A percentile compares a stretch with the other conserved stretches of the same genome.
Evolutionary conservation across 1,140 invertebrate genomes (phyloP).

Genomic region (Ericerus pela): DNA sequence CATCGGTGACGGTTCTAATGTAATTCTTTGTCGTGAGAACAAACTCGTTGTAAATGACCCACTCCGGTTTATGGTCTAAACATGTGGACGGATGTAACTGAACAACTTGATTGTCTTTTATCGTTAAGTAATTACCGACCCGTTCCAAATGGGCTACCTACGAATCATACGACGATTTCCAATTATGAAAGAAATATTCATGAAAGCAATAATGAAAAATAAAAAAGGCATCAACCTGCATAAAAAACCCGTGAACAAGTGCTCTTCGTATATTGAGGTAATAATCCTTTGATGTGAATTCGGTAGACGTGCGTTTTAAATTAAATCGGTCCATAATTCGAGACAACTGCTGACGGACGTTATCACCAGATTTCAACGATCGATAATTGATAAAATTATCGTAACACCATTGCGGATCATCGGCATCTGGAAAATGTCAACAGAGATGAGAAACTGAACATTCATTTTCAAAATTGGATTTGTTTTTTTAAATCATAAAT

Average conservation of each 20-base stretch:
- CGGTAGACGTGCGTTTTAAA: conserved; percentile 86
- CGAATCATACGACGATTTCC: conserved; percentile 10
- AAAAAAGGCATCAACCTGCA: conserved; percentile 65
- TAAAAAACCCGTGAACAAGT: conserved; percentile 94
- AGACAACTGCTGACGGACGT: conserved; percentile 65
- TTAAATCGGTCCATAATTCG: conserved; percentile 86
- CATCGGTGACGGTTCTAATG: conserved; percentile 95
- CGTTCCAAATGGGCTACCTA: conserved; percentile 88
- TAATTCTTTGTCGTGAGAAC: conserved; percentile 99
- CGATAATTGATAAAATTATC: conserved; percentile 99
- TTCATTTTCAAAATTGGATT: too few species aligned
- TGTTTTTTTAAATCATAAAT: too few species aligned
- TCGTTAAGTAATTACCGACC: conserved; percentile 92
- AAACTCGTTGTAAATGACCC: conserved; percentile 99
- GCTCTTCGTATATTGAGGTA: conserved; percentile 98
- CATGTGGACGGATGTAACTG: conserved; percentile 97
- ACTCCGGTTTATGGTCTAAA: conserved; percentile 97
- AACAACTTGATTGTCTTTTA: conserved; percentile 98
- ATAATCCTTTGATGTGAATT: conserved; percentile 96
- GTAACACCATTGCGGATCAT: conserved; percentile 97
- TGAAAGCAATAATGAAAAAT: too few species aligned
- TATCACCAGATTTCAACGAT: conserved; percentile 85
- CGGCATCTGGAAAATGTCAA: conserved; percentile 43
- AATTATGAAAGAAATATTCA: background rate
- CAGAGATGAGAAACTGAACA: too few species aligned